Base-by-base conservation (phyloP, 2,797 vertebrate genomes). In the Cryptoblepharus egeriae region DNA sequence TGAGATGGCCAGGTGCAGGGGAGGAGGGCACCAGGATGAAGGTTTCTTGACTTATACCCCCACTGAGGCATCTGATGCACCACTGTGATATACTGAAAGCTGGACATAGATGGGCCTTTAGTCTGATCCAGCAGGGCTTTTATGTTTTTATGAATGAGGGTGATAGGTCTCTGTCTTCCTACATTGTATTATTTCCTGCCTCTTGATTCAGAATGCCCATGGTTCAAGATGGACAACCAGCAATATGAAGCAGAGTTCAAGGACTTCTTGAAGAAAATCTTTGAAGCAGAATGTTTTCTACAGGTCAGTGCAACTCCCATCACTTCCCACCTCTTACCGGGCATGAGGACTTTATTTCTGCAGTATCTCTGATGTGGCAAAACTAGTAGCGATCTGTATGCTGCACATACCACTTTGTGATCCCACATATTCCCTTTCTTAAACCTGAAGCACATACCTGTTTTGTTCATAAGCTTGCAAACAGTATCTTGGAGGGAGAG, bases 201-300 rank as follows among this genome's bases (percentile, higher is more conserved):
- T 87, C 11, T 20, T 76, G 77, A 3, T 92, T 32, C 85, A 99
- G 98, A 98, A 75, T 98, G 98, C 88, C 37, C 97, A 72, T 97
- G 97, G 94, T 97, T 95, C 85, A 91, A 94, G 3, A 89, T 94
- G 75, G 96, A 96, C 79, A 95, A 94, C 79, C 94, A 91, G 82
- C 90, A 86, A 87, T 85, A 88, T 81, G 95, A 96, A 88, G 81
- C 93, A 30, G 97, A 98, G 87, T 96, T 96, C 68, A 86, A 92
- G 55, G 92, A 88, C 68, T 98, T 99, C 91, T 88, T 99, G 88
- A 94, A 95, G 79, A 95, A 84, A 32, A 3, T 97, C 90, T 95
- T 98, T 88, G 96, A 92, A 45, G 89, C 97, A 3, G 95, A 99
- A 78, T 95, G 96, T 85, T 99, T 98, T 91, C 96, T 99, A 81